Evolutionary conservation across 2,888 invertebrate genomes (phyloP).

Genomic region (Cotesia congregata): DNA sequence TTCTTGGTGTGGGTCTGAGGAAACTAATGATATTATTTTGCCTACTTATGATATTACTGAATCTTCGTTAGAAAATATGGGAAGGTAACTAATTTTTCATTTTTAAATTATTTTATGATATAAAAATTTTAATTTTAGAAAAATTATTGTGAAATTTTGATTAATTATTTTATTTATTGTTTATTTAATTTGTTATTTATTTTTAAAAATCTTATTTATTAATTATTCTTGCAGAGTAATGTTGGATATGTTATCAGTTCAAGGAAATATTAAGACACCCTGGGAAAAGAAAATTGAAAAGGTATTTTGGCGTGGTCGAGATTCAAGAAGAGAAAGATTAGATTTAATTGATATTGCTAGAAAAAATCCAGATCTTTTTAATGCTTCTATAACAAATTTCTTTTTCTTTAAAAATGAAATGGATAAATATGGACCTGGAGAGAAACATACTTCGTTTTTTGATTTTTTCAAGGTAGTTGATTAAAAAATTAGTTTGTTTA

Average conservation of each 20-base stretch:
- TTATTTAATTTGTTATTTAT: background rate
- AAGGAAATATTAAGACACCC: slow-evolving; percentile 79
- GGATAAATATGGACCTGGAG: slow-evolving; percentile 87
- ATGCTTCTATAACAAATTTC: slow-evolving; percentile 94
- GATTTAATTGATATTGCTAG: slow-evolving; percentile 85
- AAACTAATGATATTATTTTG: slow-evolving; percentile 89
- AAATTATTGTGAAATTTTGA: background rate
- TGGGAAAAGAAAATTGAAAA: slow-evolving; percentile 84
- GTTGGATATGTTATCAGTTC: slow-evolving; percentile 91
- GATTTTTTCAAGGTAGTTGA: slow-evolving; percentile 90
- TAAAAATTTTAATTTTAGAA: background rate
- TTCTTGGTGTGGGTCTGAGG: slow-evolving; percentile 95
- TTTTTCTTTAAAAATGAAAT: slow-evolving; percentile 93
- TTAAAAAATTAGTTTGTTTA: background rate
- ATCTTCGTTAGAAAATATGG: slow-evolving; percentile 93
- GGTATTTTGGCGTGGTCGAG: slow-evolving; percentile 94
- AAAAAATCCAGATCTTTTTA: slow-evolving; percentile 83
- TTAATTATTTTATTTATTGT: background rate
- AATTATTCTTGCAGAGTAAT: slow-evolving; percentile 77
- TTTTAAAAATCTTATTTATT: slow-evolving; percentile 10
- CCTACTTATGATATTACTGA: slow-evolving; percentile 97
- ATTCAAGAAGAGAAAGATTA: slow-evolving; percentile 88
- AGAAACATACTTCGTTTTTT: slow-evolving; percentile 88
- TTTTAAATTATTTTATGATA: background rate
- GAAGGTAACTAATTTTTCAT: slow-evolving; percentile 75